These are phyloP conservation scores for Enteromius viviparus DNA, from an alignment of 2,797 vertebrate species.

Conservation along the genomic window DNA sequence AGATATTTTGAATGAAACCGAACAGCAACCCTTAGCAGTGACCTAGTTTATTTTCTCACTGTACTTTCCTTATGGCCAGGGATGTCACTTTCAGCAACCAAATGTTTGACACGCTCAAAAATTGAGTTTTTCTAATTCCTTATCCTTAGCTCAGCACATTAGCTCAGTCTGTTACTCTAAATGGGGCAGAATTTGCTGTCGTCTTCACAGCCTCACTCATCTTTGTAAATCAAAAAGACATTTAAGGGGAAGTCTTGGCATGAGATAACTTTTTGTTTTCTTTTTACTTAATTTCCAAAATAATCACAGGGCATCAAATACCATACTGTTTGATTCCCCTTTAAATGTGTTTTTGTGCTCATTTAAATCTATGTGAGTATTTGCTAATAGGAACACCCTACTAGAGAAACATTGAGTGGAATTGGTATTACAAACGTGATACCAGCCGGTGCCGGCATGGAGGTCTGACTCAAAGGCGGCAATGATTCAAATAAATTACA, in stretches of 20 bases:
- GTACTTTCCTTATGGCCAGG: not conserved
- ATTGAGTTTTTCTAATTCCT: not conserved
- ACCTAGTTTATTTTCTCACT: constrained; percentile 23
- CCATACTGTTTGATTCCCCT: constrained; percentile 2
- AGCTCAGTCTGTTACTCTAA: not conserved
- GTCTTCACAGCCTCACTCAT: constrained; percentile 10
- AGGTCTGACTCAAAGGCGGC: not conserved
- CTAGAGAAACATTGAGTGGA: not conserved
- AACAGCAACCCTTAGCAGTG: not conserved
- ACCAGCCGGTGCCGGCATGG: not conserved
- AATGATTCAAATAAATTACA: constrained; percentile 18
- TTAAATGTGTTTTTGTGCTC: constrained; percentile 33
- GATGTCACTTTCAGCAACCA: constrained; percentile 31
- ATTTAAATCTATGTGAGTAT: constrained; percentile 3
- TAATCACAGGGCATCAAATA: constrained; percentile 32
- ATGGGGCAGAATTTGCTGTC: constrained; percentile 11
- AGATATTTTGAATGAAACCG: constrained; percentile 6
- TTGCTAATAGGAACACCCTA: not conserved
- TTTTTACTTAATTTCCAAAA: not conserved
- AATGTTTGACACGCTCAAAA: constrained; percentile 22
- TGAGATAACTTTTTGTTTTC: constrained; percentile 1
- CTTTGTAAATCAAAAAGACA: constrained; percentile 31
- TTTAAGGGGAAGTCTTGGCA: constrained; percentile 16
- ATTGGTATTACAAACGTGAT: not conserved
- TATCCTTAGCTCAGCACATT: constrained; percentile 12